These are phyloP conservation scores for Ceyx melanurus DNA, from an alignment of 2,113 vertebrate genomes.

Conservation along the genomic window DNA sequence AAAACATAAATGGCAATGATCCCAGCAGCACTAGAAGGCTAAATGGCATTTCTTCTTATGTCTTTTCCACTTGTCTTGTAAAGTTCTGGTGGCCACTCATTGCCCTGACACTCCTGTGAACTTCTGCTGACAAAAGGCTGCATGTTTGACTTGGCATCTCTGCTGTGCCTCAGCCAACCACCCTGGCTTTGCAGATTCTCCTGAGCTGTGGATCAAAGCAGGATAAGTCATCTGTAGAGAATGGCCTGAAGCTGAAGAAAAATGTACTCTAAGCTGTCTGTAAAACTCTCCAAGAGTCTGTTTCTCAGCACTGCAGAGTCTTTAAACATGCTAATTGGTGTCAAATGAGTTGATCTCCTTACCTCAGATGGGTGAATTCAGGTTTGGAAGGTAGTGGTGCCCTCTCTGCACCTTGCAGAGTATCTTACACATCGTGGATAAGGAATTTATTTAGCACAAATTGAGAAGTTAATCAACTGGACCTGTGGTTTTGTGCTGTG, in stretches of 20 bases:
- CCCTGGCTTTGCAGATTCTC: neutral
- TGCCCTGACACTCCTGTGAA: neutral
- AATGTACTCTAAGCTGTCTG: neutral
- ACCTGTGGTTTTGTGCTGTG: neutral
- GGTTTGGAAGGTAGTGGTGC: neutral
- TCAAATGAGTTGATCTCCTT: neutral
- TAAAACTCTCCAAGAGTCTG: neutral
- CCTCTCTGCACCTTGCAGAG: neutral
- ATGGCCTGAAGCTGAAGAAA: neutral
- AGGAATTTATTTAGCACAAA: neutral
- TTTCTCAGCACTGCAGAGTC: neutral
- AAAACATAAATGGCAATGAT: neutral
- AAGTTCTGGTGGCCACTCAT: neutral
- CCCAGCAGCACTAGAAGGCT: neutral
- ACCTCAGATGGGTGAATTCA: neutral
- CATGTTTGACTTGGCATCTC: fast-evolving
- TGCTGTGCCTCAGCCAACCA: neutral
- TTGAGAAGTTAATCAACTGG: neutral
- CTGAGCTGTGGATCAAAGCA: neutral
- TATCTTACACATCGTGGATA: neutral
- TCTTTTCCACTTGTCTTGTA: neutral
- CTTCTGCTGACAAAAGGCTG: neutral
- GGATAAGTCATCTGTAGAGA: neutral
- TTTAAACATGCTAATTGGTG: neutral
- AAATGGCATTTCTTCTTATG: neutral